Evolutionary conservation across 2,113 vertebrate genomes (phyloP), one percentile per base, ranked within the genome.

Genomic region (Ammodytes dubius): DNA sequence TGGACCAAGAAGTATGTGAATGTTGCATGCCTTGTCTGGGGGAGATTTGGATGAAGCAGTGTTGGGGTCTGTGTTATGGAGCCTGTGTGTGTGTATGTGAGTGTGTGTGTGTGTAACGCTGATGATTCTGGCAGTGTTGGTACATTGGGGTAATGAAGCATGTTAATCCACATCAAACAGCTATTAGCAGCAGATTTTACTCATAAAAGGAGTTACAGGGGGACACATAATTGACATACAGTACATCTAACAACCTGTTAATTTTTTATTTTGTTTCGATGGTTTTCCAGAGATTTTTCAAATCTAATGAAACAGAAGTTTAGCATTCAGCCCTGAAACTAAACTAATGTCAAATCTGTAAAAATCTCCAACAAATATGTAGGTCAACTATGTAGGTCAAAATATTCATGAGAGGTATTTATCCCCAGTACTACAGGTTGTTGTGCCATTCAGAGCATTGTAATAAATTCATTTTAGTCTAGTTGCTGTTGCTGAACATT

Each of bases 91-190:
- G 27, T 73, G 19, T 68, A 70, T 76, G 77, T 77, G 71, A 75
- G 53, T 79, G 70, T 82, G 73, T 71, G 82, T 70, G 61, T 73
- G 73, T 77, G 74, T 35, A 27, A 27, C 27, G 27, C 27, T 27
- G 65, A 86, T 93, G 84, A 88, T 87, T 88, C 90, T 94, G 93
- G 91, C 92, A 91, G 77, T 90, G 90, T 88, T 92, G 89, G 67
- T 89, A 83, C 87, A 93, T 83, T 86, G 91, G 92, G 90, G 91
- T 94, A 93, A 94, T 94, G 89, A 86, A 94, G 90, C 93, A 89
- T 91, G 91, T 91, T 94, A 94, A 93, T 93, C 91, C 91, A 94
- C 87, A 93, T 92, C 90, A 92, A 94, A 92, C 82, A 78, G 89
- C 87, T 83, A 94, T 94, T 93, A 92, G 84, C 52, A 19, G 78